These are phyloP conservation scores for Chaetodon trifascialis DNA, from an alignment of 2,113 vertebrate species.

Conservation along the genomic window DNA sequence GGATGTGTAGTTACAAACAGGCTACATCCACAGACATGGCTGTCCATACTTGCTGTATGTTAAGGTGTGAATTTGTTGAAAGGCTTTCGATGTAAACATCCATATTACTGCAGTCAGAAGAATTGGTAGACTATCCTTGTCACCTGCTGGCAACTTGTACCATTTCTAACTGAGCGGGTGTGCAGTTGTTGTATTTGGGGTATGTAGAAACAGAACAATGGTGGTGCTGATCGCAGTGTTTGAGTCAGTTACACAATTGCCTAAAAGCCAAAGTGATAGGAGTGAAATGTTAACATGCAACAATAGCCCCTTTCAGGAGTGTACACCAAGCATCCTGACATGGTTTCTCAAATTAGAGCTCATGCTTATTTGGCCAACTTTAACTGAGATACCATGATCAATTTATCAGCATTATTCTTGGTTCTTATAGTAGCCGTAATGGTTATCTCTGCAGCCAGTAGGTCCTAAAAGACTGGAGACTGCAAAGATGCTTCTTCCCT, in stretches of 20 bases:
- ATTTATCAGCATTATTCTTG: background rate
- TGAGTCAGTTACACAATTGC: background rate
- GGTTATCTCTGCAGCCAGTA: slow-evolving; percentile 20
- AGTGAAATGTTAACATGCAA: slow-evolving; percentile 1
- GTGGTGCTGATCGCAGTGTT: background rate
- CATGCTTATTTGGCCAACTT: background rate
- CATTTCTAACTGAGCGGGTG: background rate
- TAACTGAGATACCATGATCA: background rate
- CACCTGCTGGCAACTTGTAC: background rate
- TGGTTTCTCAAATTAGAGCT: background rate
- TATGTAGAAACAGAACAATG: background rate
- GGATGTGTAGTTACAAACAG: background rate
- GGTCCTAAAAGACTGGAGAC: slow-evolving; percentile 44
- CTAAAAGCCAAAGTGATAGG: background rate
- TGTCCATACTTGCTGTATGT: background rate
- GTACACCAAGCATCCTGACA: background rate
- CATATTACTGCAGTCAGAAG: background rate
- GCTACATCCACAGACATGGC: background rate
- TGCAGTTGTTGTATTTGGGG: background rate
- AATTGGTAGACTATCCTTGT: background rate
- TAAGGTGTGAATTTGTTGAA: background rate
- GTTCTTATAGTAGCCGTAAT: slow-evolving; percentile 4
- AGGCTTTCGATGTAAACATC: background rate
- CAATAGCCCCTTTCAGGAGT: background rate
- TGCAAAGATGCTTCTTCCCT: slow-evolving; percentile 55